Base-by-base conservation (phyloP, 2,113 vertebrate genomes). In the Serinus canaria region DNA sequence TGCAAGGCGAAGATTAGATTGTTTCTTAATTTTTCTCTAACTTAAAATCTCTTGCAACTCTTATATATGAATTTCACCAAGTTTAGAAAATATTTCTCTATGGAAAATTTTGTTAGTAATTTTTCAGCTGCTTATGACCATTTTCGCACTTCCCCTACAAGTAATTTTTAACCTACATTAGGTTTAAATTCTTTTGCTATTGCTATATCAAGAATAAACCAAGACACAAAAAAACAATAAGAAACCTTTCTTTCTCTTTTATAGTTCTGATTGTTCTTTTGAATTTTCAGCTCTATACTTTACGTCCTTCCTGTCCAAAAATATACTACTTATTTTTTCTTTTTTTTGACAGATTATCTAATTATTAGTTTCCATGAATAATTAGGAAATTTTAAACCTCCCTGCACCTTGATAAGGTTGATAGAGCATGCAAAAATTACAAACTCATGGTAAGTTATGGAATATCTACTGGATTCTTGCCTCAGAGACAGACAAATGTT, bases 331-430 rank as follows among this genome's bases (percentile, higher is more conserved):
- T 25, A 7, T 13, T 16, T 33, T 62, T 37, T 19, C 25, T 25
- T 62, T 25, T 27, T 12, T 82, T 58, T 27, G 18, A 31, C 11
- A 75, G 12, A 5, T 62, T 73, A 41, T n/a, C 5, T 60, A 39
- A 35, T 39, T 3, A 5, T 68, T 73, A 39, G 2, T 64, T 87
- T 91, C 24, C 28, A 25, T 41, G 16, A 87, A 7, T 31, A 18
- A 67, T 8, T 8, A 46, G 15, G 35, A 37, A 77, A 55, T 2
- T 41, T 83, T 59, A 41, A 67, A 59, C 2, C 4, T 41, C 13
- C 3, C 4, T 15, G 12, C 4, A 21, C 4, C 1, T 6, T 2
- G 0, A 2, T 43, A 39, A 64, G 2, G 11, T 30, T 33, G 23
- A 37, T 14, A 68, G 6, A 5, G 2, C 1, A 15, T 21, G 46